Base-by-base conservation (phyloP, 2,113 vertebrate genomes). In the Tylochromis polylepis region DNA sequence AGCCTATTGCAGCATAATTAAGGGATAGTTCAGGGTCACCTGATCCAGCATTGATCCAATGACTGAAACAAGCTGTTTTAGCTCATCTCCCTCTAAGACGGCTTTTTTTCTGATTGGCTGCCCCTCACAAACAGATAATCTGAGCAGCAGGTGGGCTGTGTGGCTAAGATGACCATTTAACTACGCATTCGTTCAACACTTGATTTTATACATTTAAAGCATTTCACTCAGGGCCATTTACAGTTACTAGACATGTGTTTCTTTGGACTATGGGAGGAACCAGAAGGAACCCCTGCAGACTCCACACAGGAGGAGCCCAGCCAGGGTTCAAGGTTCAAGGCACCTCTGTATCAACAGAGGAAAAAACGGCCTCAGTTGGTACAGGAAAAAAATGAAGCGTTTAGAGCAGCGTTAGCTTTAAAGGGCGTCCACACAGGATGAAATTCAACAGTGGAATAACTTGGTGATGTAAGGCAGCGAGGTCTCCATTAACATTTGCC, bases 131-230 rank as follows among this genome's bases (percentile, higher is more conserved):
- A 72, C 14, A 0, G 15, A 27, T 27, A 22, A 72, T 72, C 22
- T 46, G 41, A 9, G 0, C 38, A 72, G 67, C 67, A 46, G 22
- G 67, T 43, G 38, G 41, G 22, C 38, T 6, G n/a, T 70, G 41
- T 43, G n/a, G 1, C 38, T 27, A 72, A 46, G 65, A 46, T 46
- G 65, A 72, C 36, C 65, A 27, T 72, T 43, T 70, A 43, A 43
- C 65, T 41, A 43, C 36, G 24, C 4, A 15, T 0, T 43, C 0
- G 12, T 43, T 24, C 36, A 0, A 41, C 7, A 24, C 36, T 43
- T 43, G 22, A 70, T 43, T 70, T 15, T 67, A 22, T 0, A 22
- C 62, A 67, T 11, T 67, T 38, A 67, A 67, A 38, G 62, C 20
- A 11, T 67, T 65, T 65, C 11, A 65, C 31, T 38, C 31, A n/a